Base-by-base conservation (phyloP, 1,140 invertebrate species). In the Dendrolimus punctatus region DNA sequence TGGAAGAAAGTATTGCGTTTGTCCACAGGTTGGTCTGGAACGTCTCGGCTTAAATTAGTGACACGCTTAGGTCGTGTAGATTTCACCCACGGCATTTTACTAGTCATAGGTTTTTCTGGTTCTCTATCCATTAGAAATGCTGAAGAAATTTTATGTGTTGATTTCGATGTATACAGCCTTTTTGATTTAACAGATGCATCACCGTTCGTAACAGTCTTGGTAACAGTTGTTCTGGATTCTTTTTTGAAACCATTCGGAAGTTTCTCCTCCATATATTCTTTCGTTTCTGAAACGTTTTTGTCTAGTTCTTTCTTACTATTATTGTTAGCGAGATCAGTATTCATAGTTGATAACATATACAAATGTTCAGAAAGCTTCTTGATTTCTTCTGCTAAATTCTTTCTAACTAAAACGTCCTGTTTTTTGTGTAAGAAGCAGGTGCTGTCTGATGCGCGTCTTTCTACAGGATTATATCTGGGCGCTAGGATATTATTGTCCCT, bases 361-460 rank as follows among this genome's bases (percentile, higher is more conserved):
- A 95, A 76, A 71, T 94, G 93, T 67, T 95, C 93, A 0, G 92
- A 92, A 0, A 95, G 68, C 76, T 93, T 93, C 42, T 93, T 91
- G 42, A 95, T 95, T 76, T 95, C 94, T 60, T 95, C 93, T 1
- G 93, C 93, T 55, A 93, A 80, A 73, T 92, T 92, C 40, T 91
- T 88, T 54, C 91, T 84, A 46, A 91, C 89, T n/a, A 85, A 68
- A 6, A 90, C 85, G 57, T 91, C 90, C 8, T 84, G 76, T 57
- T 84, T 86, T 72, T 90, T 89, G 38, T 88, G 81, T 47, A 90
- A 66, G 49, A 93, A 85, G 65, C 90, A 92, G 4, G 88, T 90
- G 55, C 93, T 93, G 63, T 95, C 94, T 4, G 93, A 95, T 4
- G 93, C 92, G 67, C 93, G 79, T 45, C 94, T 87, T 68, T 93